Base-by-base conservation (phyloP, 2,113 vertebrate genomes). In the Tetrao urogallus region DNA sequence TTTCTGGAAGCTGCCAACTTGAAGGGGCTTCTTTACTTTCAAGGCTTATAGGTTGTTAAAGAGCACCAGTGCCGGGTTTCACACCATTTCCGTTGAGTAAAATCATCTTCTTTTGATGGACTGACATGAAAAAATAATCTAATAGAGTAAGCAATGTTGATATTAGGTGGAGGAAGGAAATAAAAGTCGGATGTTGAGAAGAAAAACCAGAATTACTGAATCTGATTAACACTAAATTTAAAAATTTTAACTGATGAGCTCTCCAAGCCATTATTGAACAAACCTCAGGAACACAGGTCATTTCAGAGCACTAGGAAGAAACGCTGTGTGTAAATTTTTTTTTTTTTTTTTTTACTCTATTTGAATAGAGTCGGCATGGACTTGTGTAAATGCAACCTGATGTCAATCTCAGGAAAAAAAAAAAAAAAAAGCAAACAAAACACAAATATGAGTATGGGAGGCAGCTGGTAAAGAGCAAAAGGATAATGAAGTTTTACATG, bases 21-120 rank as follows among this genome's bases (percentile, higher is more conserved):
- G 28, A 88, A 64, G 85, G n/a, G 82, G 42, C 48, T 70, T 2
- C 56, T 97, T 90, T 95, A 58, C 28, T 88, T 93, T 91, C 65
- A 61, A 63, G n/a, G 8, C 48, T 56, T 92, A 40, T 36, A 89
- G 76, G 42, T 73, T 92, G 80, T 75, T 48, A 34, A 36, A 43
- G 74, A 50, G 11, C 40, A 48, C 10, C 61, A 83, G 66, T 86
- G n/a, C 65, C 45, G 48, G 58, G 70, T 94, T 92, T 92, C 60
- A 94, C n/a, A 27, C 20, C 42, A 43, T 43, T 89, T 78, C 40
- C 76, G 25, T 70, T 81, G 61, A 69, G 36, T 47, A 36, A 71
- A 90, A 83, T 56, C 2, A 22, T 81, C 24, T 74, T 92, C 28
- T 86, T 90, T 79, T 54, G 71, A 84, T 61, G 43, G 84, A 9